Base-by-base conservation (phyloP, 2,888 invertebrate species). In the Cetonia aurata region DNA sequence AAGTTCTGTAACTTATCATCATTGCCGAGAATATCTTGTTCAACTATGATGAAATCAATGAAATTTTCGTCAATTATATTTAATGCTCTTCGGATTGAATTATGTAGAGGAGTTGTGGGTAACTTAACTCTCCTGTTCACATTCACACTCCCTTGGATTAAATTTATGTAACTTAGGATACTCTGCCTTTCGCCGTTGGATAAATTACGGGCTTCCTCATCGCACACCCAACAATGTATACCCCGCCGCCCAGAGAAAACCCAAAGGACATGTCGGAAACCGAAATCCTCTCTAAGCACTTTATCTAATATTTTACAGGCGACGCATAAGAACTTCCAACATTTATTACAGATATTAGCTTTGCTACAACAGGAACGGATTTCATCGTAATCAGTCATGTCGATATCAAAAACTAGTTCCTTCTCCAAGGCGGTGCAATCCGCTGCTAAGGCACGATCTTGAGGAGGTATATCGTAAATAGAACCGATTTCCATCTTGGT, bases 1-100 rank as follows among this genome's bases (percentile, higher is more conserved):
- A 98, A 89, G 74, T 90, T 91, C 13, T 86, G 85, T 37, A 93
- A 83, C 57, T 91, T 42, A 59, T 44, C 15, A 6, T 59, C 42
- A 0, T 10, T 42, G 0, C 31, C 53, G 25, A 59, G 19, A 42
- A 59, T 44, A 59, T 59, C 25, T 42, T 59, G 57, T 42, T 59
- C 57, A 3, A 15, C 25, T 0, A 59, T 44, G 25, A 59, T 59
- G 17, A 42, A 59, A 12, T 42, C 44, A 42, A 44, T 44, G 42
- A 59, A 59, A 44, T 59, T 44, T n/a, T 59, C 42, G 12, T 15
- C 2, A 4, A 59, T 59, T 12, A 59, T 59, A 17, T 59, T 17
- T 19, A 59, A 59, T 6, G 57, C 57, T 19, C 17, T 59, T 19
- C 19, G 41, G 6, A 59, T n/a, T 37, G 57, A 59, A 44, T 15